These are phyloP conservation scores for Zaprionus lachaisei DNA, from an alignment of 1,140 invertebrate genomes.

Conservation along the genomic window DNA sequence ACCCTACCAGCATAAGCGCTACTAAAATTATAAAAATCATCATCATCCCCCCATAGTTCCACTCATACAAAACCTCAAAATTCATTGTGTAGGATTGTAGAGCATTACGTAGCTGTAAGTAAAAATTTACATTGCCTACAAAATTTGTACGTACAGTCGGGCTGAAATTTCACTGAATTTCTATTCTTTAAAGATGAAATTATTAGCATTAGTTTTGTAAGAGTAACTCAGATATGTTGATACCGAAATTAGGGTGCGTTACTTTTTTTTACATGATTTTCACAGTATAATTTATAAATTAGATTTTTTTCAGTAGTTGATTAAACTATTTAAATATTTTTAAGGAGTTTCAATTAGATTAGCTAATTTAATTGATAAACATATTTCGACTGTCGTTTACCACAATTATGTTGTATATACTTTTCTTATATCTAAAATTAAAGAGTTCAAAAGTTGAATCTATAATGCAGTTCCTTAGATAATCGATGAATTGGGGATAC, in stretches of 20 bases:
- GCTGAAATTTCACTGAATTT: background rate
- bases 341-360: no score
- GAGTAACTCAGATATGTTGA: background rate
- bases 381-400: no score
- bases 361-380: no score
- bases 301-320: background rate
- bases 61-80: constrained; percentile 54
- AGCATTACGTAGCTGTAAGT: constrained; percentile 46
- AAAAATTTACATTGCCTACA: constrained; percentile 41
- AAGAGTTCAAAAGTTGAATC: no score
- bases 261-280: no score
- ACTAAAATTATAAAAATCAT: constrained; percentile 55
- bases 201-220: background rate
- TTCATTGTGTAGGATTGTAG: constrained; percentile 63
- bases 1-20: constrained; percentile 74
- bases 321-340: no score
- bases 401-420: no score
- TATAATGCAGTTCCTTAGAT: background rate
- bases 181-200: background rate
- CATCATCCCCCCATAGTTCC: constrained; percentile 42
- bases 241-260: no score
- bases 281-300: background rate
- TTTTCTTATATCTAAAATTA: no score
- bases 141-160: constrained; percentile 17
- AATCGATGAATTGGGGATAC: background rate